Evolutionary conservation across 2,113 vertebrate species (phyloP), one percentile per base, ranked within the genome.

Genomic region (Bambusicola thoracicus): DNA sequence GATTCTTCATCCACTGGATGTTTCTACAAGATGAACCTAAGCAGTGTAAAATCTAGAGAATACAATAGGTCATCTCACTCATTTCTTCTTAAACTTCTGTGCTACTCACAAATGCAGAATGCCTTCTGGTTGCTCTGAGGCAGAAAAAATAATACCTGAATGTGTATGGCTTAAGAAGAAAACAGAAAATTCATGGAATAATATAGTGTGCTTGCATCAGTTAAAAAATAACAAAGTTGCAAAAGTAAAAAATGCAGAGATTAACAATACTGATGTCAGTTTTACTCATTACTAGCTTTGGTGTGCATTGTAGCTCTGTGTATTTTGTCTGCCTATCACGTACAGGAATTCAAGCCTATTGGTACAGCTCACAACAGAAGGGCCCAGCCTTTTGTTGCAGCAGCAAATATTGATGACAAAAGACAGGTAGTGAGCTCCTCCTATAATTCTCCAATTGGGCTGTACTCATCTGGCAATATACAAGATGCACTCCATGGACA

Each of bases 391-490:
- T 99, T 99, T 97, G 97, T 99, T 91, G 99, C 99, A 56, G 99
- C 99, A 77, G 99, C 98, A 85, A 99, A 99, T 98, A 98, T 99
- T 96, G 99, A 99, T 91, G 99, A 99, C 98, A 98, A 98, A 97
- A 99, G 98, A 79, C 99, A 99, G 98, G 99, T 99, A 98, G 99
- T 99, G 97, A 99, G 99, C 61, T 97, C 99, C 29, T 97, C 98
- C 97, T 99, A 99, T 98, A 99, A 99, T 97, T 99, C 99, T 66
- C 99, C 99, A 58, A 99, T 99, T 93, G 99, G 99, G 95, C 99
- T 99, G 76, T 99, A 99, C 97, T 99, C 99, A 91, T 98, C 99
- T 74, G 98, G 98, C 96, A 99, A 99, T 98, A 99, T 99, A 93
- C 98, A 99, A 97, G 99, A 99, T 1, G 99, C 99, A 1, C 98